Conservation (phyloP, 2,113 vertebrate genomes). For the Pomatorhinus ruficollis region DNA sequence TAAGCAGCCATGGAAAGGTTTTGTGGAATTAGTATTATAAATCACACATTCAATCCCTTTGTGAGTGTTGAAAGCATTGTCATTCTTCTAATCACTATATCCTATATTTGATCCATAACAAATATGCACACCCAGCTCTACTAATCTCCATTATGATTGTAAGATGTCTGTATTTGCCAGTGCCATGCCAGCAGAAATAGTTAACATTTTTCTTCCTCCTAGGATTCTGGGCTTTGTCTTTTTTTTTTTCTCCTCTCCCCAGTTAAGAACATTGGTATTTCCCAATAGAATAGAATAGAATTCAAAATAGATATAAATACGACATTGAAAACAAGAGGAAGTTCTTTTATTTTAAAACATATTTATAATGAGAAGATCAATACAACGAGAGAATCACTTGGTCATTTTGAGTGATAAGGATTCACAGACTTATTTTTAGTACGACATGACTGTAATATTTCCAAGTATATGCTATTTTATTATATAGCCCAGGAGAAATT, state of each 20-base stretch:
- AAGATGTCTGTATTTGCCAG: not conserved
- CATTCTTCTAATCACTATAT: slow-evolving; percentile 45
- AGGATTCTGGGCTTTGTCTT: not conserved
- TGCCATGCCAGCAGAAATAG: slow-evolving; percentile 11
- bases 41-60: not conserved
- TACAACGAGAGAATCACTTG: not conserved
- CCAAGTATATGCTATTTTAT: not conserved
- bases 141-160: not conserved
- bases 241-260: not conserved
- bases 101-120: not conserved
- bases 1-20: slow-evolving; percentile 41
- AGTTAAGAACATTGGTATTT: slow-evolving; percentile 30
- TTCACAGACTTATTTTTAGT: not conserved
- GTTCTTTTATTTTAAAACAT: slow-evolving; percentile 11
- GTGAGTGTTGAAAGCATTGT: slow-evolving; percentile 4
- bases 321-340: not conserved
- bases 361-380: not conserved
- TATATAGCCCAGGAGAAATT: not conserved
- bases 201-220: slow-evolving; percentile 40
- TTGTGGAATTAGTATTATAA: slow-evolving; percentile 38
- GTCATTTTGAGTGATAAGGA: not conserved
- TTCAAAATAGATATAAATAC: slow-evolving; percentile 1
- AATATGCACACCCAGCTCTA: not conserved
- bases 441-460: not conserved
- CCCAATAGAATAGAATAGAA: not conserved